These are phyloP conservation scores for Bagarius yarrelli DNA, from an alignment of 2,113 vertebrate species.

Conservation along the genomic window DNA sequence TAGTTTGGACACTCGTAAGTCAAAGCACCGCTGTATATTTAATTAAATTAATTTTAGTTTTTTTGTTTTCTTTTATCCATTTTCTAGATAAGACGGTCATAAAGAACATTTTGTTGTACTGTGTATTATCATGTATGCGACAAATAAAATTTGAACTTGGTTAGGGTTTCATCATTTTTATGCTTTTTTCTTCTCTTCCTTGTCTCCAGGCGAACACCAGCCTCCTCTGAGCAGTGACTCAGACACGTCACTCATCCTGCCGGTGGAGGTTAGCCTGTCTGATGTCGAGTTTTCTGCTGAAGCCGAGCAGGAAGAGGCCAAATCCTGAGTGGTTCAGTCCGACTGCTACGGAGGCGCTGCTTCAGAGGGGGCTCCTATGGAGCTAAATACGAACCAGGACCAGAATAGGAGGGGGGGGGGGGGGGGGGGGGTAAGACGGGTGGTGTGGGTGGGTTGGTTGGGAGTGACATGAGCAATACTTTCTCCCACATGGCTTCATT, in stretches of 20 bases:
- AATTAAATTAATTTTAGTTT: too few relatives aligned
- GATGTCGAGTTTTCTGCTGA: constrained; percentile 84
- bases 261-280: constrained; percentile 81
- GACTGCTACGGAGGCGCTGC: constrained; percentile 54
- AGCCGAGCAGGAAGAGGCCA: constrained; percentile 81
- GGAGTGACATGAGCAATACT: constrained; percentile 39
- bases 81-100: too few relatives aligned
- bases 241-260: constrained; percentile 84
- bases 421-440: not conserved
- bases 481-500: constrained; percentile 61
- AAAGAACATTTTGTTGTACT: too few relatives aligned
- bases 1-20: too few relatives aligned
- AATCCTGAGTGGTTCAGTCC: constrained; percentile 74
- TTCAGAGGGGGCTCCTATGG: constrained; percentile 40
- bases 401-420: constrained; percentile 50
- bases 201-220: constrained; percentile 82
- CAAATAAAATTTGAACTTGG: too few relatives aligned
- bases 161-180: not conserved
- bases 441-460: too few relatives aligned
- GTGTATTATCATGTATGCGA: too few relatives aligned
- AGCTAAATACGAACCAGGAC: constrained; percentile 62
- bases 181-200: constrained; percentile 33
- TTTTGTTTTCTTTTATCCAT: too few relatives aligned
- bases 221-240: constrained; percentile 87
- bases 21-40: too few relatives aligned